These are phyloP conservation scores for Ptiloglossa arizonensis DNA, from an alignment of 1,140 invertebrate genomes.

Conservation along the genomic window DNA sequence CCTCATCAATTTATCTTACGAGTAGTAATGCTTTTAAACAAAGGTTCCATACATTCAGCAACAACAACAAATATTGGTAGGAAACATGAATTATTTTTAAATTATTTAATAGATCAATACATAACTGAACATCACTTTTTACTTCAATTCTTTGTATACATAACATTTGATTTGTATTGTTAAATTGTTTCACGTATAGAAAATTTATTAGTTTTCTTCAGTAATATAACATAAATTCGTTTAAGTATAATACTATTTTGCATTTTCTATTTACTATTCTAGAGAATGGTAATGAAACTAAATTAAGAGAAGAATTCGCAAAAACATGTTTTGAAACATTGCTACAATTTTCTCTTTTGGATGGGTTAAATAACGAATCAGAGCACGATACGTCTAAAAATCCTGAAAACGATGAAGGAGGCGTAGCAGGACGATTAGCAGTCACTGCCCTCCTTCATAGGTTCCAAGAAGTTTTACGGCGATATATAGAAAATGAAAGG, in stretches of 20 bases:
- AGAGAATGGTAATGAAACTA: conserved; percentile 90
- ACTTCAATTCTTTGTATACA: conserved; percentile 1
- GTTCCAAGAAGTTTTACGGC: conserved; percentile 95
- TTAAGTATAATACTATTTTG: conserved; percentile 12
- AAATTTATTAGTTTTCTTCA: not conserved
- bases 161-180: too few species aligned
- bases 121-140: too few species aligned
- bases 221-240: not conserved
- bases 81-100: not conserved
- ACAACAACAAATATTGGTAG: conserved; percentile 84
- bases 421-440: conserved; percentile 91
- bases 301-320: conserved; percentile 96
- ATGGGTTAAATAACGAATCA: conserved; percentile 84
- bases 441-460: conserved; percentile 94
- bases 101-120: too few species aligned
- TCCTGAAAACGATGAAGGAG: conserved; percentile 80
- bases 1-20: conserved; percentile 93
- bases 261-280: conserved; percentile 56
- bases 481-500: conserved; percentile 94
- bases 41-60: conserved; percentile 96
- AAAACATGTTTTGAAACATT: conserved; percentile 98
- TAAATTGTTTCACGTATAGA: not conserved
- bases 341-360: conserved; percentile 93
- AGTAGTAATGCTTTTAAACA: conserved; percentile 94
- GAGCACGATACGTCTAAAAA: conserved; percentile 77